A percentile compares a stretch with the other conserved stretches of the same genome.
Evolutionary conservation across 2,797 vertebrate genomes (phyloP).

Genomic region (Squalus acanthias): DNA sequence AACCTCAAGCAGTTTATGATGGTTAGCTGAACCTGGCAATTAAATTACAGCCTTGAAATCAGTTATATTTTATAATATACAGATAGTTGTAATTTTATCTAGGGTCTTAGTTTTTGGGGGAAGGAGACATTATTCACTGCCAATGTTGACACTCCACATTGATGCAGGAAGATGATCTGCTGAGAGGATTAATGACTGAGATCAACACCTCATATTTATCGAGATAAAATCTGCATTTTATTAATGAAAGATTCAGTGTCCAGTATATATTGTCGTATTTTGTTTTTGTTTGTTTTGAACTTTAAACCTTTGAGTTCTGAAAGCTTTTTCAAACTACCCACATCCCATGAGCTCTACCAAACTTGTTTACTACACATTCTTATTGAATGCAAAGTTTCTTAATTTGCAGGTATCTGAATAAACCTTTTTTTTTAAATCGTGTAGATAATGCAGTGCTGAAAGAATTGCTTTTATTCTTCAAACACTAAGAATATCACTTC

Average conservation of each 20-base stretch:
- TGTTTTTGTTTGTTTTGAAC: background rate
- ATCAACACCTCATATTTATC: background rate
- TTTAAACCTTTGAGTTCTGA: background rate
- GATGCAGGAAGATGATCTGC: constrained; percentile 1
- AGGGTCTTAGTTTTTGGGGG: background rate
- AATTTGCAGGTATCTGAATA: background rate
- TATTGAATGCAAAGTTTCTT: background rate
- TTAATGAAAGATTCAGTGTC: background rate
- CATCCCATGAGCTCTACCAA: background rate
- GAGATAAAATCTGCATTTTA: background rate
- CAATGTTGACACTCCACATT: background rate
- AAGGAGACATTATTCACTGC: background rate
- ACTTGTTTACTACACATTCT: background rate
- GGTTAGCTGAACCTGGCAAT: background rate
- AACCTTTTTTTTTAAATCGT: too few relatives aligned
- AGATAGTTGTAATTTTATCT: constrained; percentile 10
- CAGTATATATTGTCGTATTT: background rate
- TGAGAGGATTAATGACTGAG: background rate
- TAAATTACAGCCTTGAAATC: background rate
- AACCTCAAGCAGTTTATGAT: background rate
- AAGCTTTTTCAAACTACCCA: background rate
- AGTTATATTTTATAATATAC: constrained; percentile 10
- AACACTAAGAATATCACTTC: background rate
- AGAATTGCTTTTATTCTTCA: background rate
- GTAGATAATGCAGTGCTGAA: background rate